A percentile compares a stretch with the other conserved stretches of the same genome.
Evolutionary conservation across 2,113 vertebrate genomes (phyloP).

Genomic region (Delphinus delphis): DNA sequence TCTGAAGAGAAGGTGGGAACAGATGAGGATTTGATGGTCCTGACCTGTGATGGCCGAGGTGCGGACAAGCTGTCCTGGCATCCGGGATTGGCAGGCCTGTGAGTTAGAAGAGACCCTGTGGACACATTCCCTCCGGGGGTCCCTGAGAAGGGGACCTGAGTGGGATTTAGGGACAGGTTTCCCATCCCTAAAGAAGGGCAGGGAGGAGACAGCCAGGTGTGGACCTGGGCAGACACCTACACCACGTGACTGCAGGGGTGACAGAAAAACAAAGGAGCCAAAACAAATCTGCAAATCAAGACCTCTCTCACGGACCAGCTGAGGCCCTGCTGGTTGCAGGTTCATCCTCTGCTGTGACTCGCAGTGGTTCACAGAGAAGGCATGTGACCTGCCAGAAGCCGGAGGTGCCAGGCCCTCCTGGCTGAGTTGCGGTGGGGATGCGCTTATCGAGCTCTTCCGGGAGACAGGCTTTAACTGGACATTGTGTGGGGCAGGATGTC

Average conservation of each 20-base stretch:
- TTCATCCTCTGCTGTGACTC: rapidly evolving
- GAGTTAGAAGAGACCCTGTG: not conserved
- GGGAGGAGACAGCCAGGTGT: not conserved
- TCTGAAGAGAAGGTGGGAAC: not conserved
- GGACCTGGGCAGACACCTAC: too few relatives aligned
- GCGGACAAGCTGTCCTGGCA: not conserved
- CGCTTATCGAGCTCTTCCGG: too few relatives aligned
- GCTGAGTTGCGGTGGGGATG: rapidly evolving
- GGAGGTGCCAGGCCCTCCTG: too few relatives aligned
- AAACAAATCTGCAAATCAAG: not conserved
- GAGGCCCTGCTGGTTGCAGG: too few relatives aligned
- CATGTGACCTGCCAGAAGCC: rapidly evolving
- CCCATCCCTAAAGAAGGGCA: not conserved
- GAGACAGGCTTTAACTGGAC: not conserved
- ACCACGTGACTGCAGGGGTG: not conserved
- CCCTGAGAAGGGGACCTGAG: not conserved
- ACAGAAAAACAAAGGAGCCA: not conserved
- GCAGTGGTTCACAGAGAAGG: rapidly evolving
- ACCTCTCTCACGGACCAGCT: not conserved
- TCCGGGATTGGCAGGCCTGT: not conserved
- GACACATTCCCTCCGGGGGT: not conserved
- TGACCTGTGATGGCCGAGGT: not conserved
- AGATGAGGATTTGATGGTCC: not conserved
- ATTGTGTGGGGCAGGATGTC: rapidly evolving
- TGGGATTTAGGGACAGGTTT: not conserved